Conservation (phyloP, 1,140 invertebrate genomes). For the Drosophila seguyi region DNA sequence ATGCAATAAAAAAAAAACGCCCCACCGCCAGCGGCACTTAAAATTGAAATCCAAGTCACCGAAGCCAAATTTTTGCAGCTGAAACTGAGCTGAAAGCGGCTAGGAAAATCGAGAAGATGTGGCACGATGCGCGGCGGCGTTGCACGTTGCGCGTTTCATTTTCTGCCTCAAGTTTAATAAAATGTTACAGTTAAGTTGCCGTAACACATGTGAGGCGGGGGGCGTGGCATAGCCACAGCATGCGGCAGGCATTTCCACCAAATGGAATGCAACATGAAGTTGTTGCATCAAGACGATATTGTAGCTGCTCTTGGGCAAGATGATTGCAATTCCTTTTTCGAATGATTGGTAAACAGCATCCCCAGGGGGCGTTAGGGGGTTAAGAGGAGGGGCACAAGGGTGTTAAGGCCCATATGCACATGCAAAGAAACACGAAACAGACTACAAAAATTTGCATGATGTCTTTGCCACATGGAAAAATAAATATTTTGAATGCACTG, state of each 20-base stretch:
- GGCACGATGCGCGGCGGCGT: conserved; percentile 36
- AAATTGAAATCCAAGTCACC: conserved; percentile 45
- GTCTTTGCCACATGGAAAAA: conserved; percentile 71
- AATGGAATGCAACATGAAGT: conserved; percentile 67
- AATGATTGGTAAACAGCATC: conserved; percentile 72
- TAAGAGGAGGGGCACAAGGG: conserved; percentile 7
- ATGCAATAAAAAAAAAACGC: conserved; percentile 64
- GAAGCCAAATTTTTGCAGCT: conserved; percentile 12
- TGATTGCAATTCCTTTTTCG: conserved; percentile 79
- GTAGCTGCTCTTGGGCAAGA: conserved; percentile 44
- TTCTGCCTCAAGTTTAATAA: conserved; percentile 76
- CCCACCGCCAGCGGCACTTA: conserved; percentile 36
- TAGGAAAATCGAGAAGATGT: conserved; percentile 23
- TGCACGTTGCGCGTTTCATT: conserved; percentile 41
- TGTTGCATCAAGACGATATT: conserved; percentile 24
- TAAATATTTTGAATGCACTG: conserved; percentile 53
- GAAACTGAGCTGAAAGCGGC: conserved; percentile 24
- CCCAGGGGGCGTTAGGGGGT: conserved; percentile 7
- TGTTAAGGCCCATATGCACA: conserved; percentile 40
- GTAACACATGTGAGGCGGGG: conserved; percentile 48
- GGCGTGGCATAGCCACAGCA: conserved; percentile 25
- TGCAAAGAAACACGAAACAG: conserved; percentile 22
- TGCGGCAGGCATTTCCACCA: conserved; percentile 50
- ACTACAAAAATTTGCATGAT: conserved; percentile 67
- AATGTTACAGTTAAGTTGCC: conserved; percentile 77